Evolutionary conservation across 2,888 invertebrate genomes (phyloP).

Genomic region (Eupithecia tripunctaria): DNA sequence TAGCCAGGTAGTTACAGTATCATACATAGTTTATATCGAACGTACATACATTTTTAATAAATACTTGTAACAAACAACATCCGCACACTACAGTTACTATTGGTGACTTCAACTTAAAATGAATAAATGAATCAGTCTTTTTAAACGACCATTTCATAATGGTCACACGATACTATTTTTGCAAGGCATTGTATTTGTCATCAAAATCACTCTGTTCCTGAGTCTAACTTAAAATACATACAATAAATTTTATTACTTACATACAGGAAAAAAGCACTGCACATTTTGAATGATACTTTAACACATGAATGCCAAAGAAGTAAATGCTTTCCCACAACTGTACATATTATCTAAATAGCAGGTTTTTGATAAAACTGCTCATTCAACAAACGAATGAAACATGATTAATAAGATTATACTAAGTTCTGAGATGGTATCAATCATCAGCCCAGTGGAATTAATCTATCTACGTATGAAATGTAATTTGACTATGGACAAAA

Average conservation of each 20-base stretch:
- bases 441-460: slow-evolving; percentile 55
- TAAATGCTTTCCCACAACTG: slow-evolving; percentile 28
- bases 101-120: slow-evolving; percentile 80
- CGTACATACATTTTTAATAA: slow-evolving; percentile 65
- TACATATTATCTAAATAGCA: slow-evolving; percentile 58
- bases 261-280: slow-evolving; percentile 70
- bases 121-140: slow-evolving; percentile 83
- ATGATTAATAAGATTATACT: slow-evolving; percentile 58
- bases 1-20: slow-evolving; percentile 52
- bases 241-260: slow-evolving; percentile 22
- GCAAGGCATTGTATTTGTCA: slow-evolving; percentile 60
- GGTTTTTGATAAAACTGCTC: slow-evolving; percentile 53
- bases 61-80: slow-evolving; percentile 69
- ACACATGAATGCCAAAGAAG: slow-evolving; percentile 66
- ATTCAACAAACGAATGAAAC: slow-evolving; percentile 52
- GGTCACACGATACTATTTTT: slow-evolving; percentile 63
- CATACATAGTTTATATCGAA: slow-evolving; percentile 43
- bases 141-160: slow-evolving; percentile 64
- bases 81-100: slow-evolving; percentile 58
- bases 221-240: slow-evolving; percentile 75
- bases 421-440: slow-evolving; percentile 55
- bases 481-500: slow-evolving; percentile 52
- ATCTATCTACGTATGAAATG: slow-evolving; percentile 51
- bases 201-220: slow-evolving; percentile 74
- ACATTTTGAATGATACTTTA: slow-evolving; percentile 69